Percentiles rank a stretch among this genome's conserved stretches.
These are phyloP conservation scores for Agriopis leucophaearia DNA, from an alignment of 2,888 invertebrate species.

Conservation along the genomic window DNA sequence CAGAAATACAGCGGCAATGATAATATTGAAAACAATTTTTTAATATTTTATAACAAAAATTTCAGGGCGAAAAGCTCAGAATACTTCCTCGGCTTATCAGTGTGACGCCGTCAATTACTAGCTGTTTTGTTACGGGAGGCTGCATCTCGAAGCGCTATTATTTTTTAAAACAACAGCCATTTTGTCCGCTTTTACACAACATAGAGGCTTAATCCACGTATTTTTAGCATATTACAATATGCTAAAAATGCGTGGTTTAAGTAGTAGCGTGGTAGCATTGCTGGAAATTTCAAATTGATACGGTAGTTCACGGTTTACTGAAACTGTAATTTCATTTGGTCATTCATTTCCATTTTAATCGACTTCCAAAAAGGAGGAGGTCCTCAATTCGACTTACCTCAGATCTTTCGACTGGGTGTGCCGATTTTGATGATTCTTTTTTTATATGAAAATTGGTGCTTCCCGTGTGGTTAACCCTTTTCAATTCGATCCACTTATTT, in stretches of 20 bases:
- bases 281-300: conserved; percentile 6
- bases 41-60: conserved; percentile 5
- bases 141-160: conserved; percentile 44
- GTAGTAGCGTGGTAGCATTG: neutral
- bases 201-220: neutral
- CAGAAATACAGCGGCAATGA: neutral
- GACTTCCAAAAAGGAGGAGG: too few relatives aligned
- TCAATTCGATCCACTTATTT: too few relatives aligned
- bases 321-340: conserved; percentile 5
- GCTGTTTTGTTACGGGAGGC: conserved; percentile 53
- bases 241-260: conserved; percentile 13
- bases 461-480: too few relatives aligned
- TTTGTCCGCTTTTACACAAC: conserved; percentile 28
- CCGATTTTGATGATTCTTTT: neutral
- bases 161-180: conserved; percentile 45
- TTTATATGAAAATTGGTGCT: too few relatives aligned
- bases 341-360: neutral
- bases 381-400: too few relatives aligned
- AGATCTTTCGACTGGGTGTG: too few relatives aligned
- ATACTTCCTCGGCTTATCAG: conserved; percentile 53
- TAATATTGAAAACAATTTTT: conserved; percentile 10
- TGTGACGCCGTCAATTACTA: conserved; percentile 62
- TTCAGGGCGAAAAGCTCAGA: conserved; percentile 33
- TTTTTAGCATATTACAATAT: conserved; percentile 29
- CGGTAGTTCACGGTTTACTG: conserved; percentile 3